phyloP scores from a whole-genome alignment of 2,888 invertebrate genomes.

The Matsumyia berberina region DNA sequence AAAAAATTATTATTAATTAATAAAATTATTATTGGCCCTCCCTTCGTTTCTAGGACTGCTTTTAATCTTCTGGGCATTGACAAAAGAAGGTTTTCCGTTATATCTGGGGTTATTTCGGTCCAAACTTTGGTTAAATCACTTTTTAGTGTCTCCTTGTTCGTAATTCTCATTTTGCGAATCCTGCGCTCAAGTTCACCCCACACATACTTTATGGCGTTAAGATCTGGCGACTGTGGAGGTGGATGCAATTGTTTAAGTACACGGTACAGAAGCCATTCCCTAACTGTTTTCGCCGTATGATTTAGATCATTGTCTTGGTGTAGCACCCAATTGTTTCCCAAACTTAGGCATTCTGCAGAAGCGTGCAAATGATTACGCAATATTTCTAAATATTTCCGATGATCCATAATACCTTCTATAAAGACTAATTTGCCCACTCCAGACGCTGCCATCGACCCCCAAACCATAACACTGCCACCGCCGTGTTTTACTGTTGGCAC shows the following conservation, averaged over 20 bases:
- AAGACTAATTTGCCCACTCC: neutral
- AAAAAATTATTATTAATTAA: too few species aligned
- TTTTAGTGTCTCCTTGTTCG: too few species aligned
- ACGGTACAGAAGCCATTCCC: conserved; percentile 6
- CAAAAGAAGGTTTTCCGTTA: too few species aligned
- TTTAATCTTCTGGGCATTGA: too few species aligned
- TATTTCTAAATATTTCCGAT: neutral
- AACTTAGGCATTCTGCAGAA: conserved; percentile 1
- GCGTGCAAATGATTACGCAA: neutral
- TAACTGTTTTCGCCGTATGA: neutral
- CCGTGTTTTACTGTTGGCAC: neutral
- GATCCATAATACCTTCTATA: neutral
- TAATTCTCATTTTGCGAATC: too few species aligned
- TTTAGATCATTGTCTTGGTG: conserved; percentile 1
- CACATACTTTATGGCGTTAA: too few species aligned
- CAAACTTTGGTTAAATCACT: too few species aligned
- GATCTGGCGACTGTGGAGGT: conserved; percentile 7
- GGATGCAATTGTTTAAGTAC: conserved; percentile 2
- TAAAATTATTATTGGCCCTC: too few species aligned
- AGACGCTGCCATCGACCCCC: conserved; percentile 1
- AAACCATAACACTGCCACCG: conserved; percentile 2
- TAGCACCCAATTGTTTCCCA: conserved; percentile 2
- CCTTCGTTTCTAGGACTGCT: too few species aligned
- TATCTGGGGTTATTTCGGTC: too few species aligned
- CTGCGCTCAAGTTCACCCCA: too few species aligned